Base-by-base conservation (phyloP, 1,140 invertebrate genomes). In the Rhopalosiphum maidis region DNA sequence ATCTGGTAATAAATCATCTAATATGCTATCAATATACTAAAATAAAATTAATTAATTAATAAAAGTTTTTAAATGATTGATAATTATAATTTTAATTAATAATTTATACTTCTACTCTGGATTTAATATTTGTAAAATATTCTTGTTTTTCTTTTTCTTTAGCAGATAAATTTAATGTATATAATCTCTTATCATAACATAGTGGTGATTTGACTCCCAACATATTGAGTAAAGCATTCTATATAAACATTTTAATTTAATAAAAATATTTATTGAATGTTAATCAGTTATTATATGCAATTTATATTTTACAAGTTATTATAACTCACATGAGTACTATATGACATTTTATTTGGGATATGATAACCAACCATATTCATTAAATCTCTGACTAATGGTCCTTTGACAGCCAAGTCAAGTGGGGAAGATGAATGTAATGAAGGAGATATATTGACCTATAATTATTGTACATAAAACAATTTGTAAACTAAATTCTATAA, bases 321-420 rank as follows among this genome's bases (percentile, higher is more conserved):
- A 15, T 92, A 83, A 89, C 88, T 90, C 51, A 93, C 93, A 37
- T 90, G 87, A 35, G 87, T 90, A 54, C 21, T 90, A 51, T n/a
- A n/a, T 22, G 93, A 90, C 68, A 93, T 83, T 94, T 96, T 96
- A 22, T 95, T 94, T 1, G 97, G 97, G 88, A 99, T 96, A 94
- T 98, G 97, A 95, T 98, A 98, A 94, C 99, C 98, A 46, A 97
- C 98, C 93, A 99, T 97, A 95, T 99, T 99, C 94, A 99, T 97
- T 30, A 99, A 96, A 94, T 99, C 97, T 94, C 97, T 96, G 25
- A 99, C 97, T 94, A 99, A 95, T 7, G 98, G 98, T 25, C 98
- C 98, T 95, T 99, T 99, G 55, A 99, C 98, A 94, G 98, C 97
- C 92, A 98, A 96, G 96, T 99, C 99, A 35, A 99, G 95, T 0